These are phyloP conservation scores for Drosophila tsacasi DNA, from an alignment of 1,140 invertebrate species.

Conservation along the genomic window DNA sequence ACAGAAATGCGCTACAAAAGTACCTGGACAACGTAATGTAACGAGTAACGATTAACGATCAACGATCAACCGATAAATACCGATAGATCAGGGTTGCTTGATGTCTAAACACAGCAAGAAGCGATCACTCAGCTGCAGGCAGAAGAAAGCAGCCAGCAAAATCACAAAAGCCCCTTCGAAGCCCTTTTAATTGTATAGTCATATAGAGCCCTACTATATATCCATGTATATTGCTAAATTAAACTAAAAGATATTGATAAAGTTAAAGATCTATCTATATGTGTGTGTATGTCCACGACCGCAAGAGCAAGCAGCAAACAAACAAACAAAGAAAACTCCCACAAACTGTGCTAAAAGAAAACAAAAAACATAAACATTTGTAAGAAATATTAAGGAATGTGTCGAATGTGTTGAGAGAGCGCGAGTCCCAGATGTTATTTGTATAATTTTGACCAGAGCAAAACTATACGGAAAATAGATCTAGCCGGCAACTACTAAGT, in stretches of 20 bases:
- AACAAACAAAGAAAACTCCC: constrained; percentile 70
- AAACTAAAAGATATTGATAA: constrained; percentile 33
- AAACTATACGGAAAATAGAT: constrained; percentile 76
- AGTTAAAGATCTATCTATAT: constrained; percentile 41
- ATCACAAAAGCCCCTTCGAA: constrained; percentile 8
- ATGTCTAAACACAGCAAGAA: constrained; percentile 5
- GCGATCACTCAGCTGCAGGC: constrained; percentile 27
- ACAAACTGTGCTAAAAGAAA: constrained; percentile 74
- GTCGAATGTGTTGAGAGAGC: constrained; percentile 41
- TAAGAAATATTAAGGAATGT: constrained; percentile 36
- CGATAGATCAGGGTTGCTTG: constrained; percentile 28
- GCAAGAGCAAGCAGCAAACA: constrained; percentile 38
- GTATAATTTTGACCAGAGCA: constrained; percentile 79
- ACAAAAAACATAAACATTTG: constrained; percentile 27
- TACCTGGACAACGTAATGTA: constrained; percentile 53
- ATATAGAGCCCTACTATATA: constrained; percentile 30
- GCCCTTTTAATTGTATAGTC: constrained; percentile 27
- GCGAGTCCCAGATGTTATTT: constrained; percentile 71
- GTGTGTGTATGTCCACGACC: constrained; percentile 26
- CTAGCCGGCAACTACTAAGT: constrained; percentile 19
- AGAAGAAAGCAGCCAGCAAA: constrained; percentile 15
- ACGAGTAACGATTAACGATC: constrained; percentile 43
- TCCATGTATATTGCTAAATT: constrained; percentile 53
- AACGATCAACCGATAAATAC: constrained; percentile 28
- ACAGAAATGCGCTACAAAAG: constrained; percentile 60